Evolutionary conservation across 2,797 vertebrate genomes (phyloP), one percentile per base, ranked within the genome.

Genomic region (Ptychobarbus kaznakovi): DNA sequence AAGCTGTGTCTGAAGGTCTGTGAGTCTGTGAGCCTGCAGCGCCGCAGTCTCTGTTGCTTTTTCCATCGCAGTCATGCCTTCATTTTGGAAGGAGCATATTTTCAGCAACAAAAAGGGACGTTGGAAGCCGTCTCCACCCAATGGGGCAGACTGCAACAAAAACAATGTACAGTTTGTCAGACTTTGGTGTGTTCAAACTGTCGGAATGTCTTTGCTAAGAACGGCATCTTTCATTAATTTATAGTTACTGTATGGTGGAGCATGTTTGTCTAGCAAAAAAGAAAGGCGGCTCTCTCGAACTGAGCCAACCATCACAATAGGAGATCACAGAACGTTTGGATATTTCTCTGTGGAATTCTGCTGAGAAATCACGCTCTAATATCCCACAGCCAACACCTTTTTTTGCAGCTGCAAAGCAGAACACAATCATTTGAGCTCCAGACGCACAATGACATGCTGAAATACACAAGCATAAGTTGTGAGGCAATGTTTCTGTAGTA

Each of bases 301-400:
- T 46, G 75, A 4, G 89, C 92, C 91, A 94, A 86, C 68, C 86
- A 92, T 92, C 88, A 92, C 92, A 93, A 87, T n/a, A 69, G 84
- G 66, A 44, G 56, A 83, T 84, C 38, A 11, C 74, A 84, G 80
- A 92, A 89, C 90, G 83, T 87, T 87, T 88, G 78, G 86, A 87
- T 85, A 83, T 85, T 75, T 86, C 65, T 81, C 53, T 0, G 11
- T 72, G 83, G 83, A 80, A 73, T 65, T 79, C 77, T 42, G 22
- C 42, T 2, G 32, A 35, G 63, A 66, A 16, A 35, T 66, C 28
- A 66, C 16, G 42, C 73, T 38, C 78, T 70, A 84, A 79, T 73
- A 80, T 46, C 49, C 72, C 69, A 53, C 35, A 81, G 68, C 53
- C 46, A 77, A 51, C 44, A 18, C 65, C 82, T 76, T 70, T 69